Evolutionary conservation across 2,888 invertebrate species (phyloP).

Genomic region (Rhorus exstirpatorius): DNA sequence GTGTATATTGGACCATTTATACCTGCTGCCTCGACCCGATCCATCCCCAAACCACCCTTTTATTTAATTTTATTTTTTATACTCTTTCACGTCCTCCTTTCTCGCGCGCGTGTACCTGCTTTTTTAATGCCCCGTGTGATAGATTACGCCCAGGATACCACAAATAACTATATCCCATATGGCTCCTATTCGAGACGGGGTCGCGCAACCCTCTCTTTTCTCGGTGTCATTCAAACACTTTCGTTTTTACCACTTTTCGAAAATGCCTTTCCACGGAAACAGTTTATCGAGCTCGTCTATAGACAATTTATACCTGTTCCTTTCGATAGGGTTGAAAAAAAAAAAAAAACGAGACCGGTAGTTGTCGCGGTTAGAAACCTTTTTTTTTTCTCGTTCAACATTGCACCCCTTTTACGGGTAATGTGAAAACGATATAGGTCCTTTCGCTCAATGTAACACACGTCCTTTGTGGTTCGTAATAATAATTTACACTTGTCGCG

Average conservation of each 20-base stretch:
- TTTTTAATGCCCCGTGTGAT: conserved; percentile 67
- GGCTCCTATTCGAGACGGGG: conserved; percentile 51
- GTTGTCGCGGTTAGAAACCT: conserved; percentile 28
- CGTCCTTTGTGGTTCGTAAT: conserved; percentile 29
- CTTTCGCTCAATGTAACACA: conserved; percentile 45
- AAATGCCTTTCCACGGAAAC: conserved; percentile 38
- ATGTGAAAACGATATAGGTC: conserved; percentile 79
- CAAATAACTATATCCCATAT: conserved; percentile 69
- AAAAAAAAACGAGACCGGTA: conserved; percentile 23
- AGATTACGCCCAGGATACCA: conserved; percentile 65
- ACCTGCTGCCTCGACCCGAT: conserved; percentile 59
- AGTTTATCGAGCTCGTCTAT: conserved; percentile 42
- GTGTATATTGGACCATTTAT: conserved; percentile 34
- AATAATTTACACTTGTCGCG: conserved; percentile 44
- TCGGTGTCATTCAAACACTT: conserved; percentile 34
- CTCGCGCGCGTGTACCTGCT: conserved; percentile 60
- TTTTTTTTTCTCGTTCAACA: conserved; percentile 41
- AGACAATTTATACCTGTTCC: conserved; percentile 64
- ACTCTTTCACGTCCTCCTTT: conserved; percentile 23
- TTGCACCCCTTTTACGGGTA: conserved; percentile 67
- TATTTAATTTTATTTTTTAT: conserved; percentile 51
- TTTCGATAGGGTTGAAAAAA: conserved; percentile 50
- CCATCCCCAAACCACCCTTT: conserved; percentile 59
- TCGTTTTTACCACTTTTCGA: conserved; percentile 55
- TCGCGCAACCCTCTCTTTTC: conserved; percentile 62